These are phyloP conservation scores for Lepas anatifera DNA, from an alignment of 2,888 invertebrate genomes.

Conservation along the genomic window DNA sequence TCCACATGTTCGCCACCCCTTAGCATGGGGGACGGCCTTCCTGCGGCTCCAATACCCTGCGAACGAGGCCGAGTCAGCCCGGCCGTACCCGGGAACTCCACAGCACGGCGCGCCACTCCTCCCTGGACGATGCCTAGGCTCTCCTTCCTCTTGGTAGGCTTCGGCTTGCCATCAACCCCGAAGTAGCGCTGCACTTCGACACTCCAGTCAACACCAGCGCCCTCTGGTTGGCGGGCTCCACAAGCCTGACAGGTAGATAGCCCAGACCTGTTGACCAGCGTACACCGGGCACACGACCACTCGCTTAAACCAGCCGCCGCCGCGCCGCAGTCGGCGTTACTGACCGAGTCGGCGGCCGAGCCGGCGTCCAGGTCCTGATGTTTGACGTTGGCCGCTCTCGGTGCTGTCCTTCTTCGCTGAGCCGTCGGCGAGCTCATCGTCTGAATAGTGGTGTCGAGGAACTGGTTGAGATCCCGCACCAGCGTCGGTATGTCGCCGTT, in stretches of 20 bases:
- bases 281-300: constrained; percentile 36
- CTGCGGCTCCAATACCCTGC: not conserved
- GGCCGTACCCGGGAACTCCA: not conserved
- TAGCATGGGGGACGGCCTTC: not conserved
- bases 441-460: constrained; percentile 16
- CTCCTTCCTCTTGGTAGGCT: not conserved
- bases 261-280: constrained; percentile 35
- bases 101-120: not conserved
- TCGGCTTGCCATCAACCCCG: not conserved
- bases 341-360: constrained; percentile 28
- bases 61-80: not conserved
- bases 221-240: not conserved
- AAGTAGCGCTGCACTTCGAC: not conserved
- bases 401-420: not conserved
- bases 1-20: not conserved
- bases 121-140: not conserved
- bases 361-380: constrained; percentile 31
- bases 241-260: constrained; percentile 10
- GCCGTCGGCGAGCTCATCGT: constrained; percentile 14
- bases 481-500: constrained; percentile 9
- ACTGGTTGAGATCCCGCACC: constrained; percentile 18
- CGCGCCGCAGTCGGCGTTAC: too few species aligned
- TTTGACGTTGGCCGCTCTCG: too few species aligned
- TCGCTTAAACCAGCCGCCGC: constrained; percentile 25
- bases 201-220: not conserved